A percentile compares a stretch with the other conserved stretches of the same genome.
phyloP scores from a whole-genome alignment of 2,888 invertebrate genomes.

The Hofmannophila pseudospretella region DNA sequence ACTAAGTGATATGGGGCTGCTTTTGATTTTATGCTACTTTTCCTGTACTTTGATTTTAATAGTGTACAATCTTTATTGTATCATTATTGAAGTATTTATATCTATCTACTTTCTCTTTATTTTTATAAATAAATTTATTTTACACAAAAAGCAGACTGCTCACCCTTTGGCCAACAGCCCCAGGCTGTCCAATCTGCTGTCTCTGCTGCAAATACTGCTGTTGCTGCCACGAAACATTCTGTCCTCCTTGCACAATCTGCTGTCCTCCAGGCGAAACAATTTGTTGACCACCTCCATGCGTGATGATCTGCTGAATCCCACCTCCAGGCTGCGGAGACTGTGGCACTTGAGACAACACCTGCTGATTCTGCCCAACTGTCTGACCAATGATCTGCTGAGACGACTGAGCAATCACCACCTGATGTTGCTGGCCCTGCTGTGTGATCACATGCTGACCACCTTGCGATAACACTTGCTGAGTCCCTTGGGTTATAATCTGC shows the following conservation, averaged over 20 bases:
- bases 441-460: conserved; percentile 71
- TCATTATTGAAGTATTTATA: no score
- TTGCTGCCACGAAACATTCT: conserved; percentile 70
- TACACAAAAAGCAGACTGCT: no score
- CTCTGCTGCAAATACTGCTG: conserved; percentile 70
- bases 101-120: no score
- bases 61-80: no score
- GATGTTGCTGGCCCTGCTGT: conserved; percentile 68
- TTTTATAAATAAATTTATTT: no score
- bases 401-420: conserved; percentile 68
- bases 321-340: conserved; percentile 65
- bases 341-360: conserved; percentile 62
- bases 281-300: conserved; percentile 69
- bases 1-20: no score
- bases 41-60: no score
- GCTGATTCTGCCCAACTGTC: conserved; percentile 56
- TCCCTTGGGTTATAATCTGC: conserved; percentile 61
- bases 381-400: conserved; percentile 70
- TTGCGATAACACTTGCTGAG: conserved; percentile 66
- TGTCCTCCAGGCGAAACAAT: conserved; percentile 68
- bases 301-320: conserved; percentile 72
- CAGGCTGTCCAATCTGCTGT: conserved; percentile 73
- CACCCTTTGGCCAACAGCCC: conserved; percentile 70
- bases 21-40: no score
- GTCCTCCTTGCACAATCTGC: conserved; percentile 64